These are phyloP conservation scores for Ophraella communa DNA, from an alignment of 2,888 invertebrate species.

Conservation along the genomic window DNA sequence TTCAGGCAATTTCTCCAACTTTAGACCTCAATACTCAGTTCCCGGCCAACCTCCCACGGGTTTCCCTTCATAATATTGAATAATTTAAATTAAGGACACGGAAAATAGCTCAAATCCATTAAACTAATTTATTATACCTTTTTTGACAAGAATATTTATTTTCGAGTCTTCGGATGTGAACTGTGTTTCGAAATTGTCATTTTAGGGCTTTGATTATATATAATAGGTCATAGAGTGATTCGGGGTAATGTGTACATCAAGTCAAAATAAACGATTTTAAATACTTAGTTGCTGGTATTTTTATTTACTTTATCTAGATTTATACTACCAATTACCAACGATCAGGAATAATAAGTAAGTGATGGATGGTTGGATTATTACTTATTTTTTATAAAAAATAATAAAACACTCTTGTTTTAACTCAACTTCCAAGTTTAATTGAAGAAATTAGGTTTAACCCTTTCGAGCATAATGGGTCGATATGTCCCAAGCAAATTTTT, in stretches of 20 bases:
- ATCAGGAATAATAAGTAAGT: too few species aligned
- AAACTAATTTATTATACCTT: slow-evolving; percentile 22
- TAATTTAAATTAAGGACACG: slow-evolving; percentile 1
- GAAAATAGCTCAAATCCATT: slow-evolving; percentile 23
- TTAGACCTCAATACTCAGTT: slow-evolving; percentile 86
- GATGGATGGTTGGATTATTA: too few species aligned
- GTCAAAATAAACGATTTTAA: not conserved
- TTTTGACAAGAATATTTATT: slow-evolving; percentile 19
- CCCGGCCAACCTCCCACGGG: slow-evolving; percentile 66
- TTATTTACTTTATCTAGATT: not conserved
- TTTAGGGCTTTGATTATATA: not conserved
- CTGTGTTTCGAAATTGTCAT: slow-evolving; percentile 1
- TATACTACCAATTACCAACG: too few species aligned
- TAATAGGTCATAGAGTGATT: not conserved
- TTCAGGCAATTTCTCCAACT: slow-evolving; percentile 86
- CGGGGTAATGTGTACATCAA: not conserved
- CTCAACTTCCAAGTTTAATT: too few species aligned
- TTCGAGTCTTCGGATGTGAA: slow-evolving; percentile 1
- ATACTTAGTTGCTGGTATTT: not conserved
- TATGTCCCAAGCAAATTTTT: too few species aligned
- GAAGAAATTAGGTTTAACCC: too few species aligned
- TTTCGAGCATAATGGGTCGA: too few species aligned
- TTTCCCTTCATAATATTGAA: slow-evolving; percentile 55
- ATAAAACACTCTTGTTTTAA: too few species aligned
- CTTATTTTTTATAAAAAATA: too few species aligned